Conservation (phyloP, 2,888 invertebrate genomes). For the Hofmannophila pseudospretella region DNA sequence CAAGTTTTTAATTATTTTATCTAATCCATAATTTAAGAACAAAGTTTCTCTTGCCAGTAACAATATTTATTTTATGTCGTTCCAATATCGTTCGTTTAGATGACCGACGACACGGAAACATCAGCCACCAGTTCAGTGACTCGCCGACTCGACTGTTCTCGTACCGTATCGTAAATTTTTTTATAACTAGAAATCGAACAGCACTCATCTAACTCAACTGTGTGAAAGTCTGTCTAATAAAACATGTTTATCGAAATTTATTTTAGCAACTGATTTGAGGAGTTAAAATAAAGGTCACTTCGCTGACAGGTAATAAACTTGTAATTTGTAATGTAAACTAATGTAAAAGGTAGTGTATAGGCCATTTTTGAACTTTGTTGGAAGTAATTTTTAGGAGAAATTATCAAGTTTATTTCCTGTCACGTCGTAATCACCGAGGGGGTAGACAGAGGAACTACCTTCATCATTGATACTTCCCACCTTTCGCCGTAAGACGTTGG, state of each 20-base stretch:
- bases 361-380: no score
- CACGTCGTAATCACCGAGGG: no score
- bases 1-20: no score
- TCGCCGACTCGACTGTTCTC: conserved; percentile 15
- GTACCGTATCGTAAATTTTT: conserved; percentile 6
- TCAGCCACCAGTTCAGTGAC: conserved; percentile 6
- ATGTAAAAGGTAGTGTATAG: no score
- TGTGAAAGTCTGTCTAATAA: conserved; percentile 5
- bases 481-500: no score
- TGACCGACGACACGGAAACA: conserved; percentile 16
- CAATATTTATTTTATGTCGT: background rate
- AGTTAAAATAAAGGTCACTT: no score
- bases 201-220: background rate
- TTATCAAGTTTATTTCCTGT: no score
- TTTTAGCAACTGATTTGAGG: background rate
- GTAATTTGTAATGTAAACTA: no score
- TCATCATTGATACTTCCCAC: no score
- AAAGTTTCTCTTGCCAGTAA: conserved; percentile 3
- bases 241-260: conserved; percentile 2
- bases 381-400: no score
- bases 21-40: background rate
- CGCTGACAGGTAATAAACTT: no score
- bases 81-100: conserved; percentile 11
- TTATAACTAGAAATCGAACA: conserved; percentile 6
- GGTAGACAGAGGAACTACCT: no score